Conservation (phyloP, 2,888 invertebrate genomes). For the Brachyptera risi region DNA sequence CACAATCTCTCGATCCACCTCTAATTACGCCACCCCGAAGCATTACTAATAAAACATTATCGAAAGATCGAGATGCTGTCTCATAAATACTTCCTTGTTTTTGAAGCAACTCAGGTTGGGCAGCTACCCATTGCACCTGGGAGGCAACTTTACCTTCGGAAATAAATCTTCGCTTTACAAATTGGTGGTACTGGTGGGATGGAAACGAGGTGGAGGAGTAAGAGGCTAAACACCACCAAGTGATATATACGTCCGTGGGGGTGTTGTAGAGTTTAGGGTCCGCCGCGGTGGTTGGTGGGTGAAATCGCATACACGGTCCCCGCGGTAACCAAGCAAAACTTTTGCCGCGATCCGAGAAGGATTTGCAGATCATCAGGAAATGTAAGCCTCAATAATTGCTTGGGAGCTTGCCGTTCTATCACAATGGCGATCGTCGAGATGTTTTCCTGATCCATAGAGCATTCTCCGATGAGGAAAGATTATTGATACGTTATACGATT, state of each 20-base stretch:
- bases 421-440: background rate
- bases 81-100: constrained; percentile 25
- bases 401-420: background rate
- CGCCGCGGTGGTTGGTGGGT: background rate
- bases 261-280: constrained; percentile 18
- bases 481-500: constrained; percentile 16
- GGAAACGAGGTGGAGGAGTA: too few relatives aligned
- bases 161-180: constrained; percentile 29
- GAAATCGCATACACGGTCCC: background rate
- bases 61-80: constrained; percentile 8
- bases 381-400: constrained; percentile 19
- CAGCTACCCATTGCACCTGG: constrained; percentile 27
- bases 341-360: background rate
- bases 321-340: background rate
- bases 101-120: constrained; percentile 21
- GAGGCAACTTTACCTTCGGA: constrained; percentile 24
- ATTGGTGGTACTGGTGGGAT: constrained; percentile 24
- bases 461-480: constrained; percentile 12
- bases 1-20: background rate
- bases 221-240: constrained; percentile 22
- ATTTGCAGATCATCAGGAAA: constrained; percentile 15
- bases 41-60: constrained; percentile 20
- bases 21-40: constrained; percentile 24
- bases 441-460: background rate
- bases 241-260: constrained; percentile 28